Evolutionary conservation across 2,888 invertebrate genomes (phyloP), one percentile per base, ranked within the genome.

Genomic region (Ormyrus labotus): DNA sequence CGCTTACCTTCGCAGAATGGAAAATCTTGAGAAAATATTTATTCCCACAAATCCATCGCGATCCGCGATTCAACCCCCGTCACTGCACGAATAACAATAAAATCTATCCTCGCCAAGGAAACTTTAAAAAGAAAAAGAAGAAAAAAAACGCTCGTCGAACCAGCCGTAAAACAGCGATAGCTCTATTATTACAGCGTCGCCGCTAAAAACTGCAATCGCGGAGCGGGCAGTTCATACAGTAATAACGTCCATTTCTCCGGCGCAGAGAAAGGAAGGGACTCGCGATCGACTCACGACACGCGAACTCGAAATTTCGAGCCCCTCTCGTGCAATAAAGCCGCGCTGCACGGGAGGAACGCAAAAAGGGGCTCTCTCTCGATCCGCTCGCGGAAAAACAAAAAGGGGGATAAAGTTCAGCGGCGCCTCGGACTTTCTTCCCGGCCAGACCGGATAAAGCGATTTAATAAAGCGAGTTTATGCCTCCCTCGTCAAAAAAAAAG

Each of bases 291-390:
- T 13, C n/a, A 13, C 5, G 34, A 34, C 65, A 58, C 74, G 58
- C 74, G 57, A 73, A 73, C 64, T 73, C 50, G 51, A 74, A 74
- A 74, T 74, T 74, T 61, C 51, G 13, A 50, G 47, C 70, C 50
- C 11, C 8, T 0, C 45, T 45, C 45, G 6, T 61, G 34, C 11
- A 53, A 34, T 19, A 45, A 61, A 63, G 50, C 10, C 11, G 19
- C 19, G 19, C 19, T n/a, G 55, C 8, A 13, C 1, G 19, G 19
- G 34, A 69, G 8, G n/a, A 57, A 47, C 6, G 19, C 4, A 58
- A n/a, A 45, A 64, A 53, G 67, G 60, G 2, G 34, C 9, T 51
- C 9, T 51, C 19, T 19, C 19, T 19, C 19, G 19, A 19, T 19
- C 19, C 19, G 19, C 19, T 19, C 19, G 19, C 19, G 19, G 19